Conservation (phyloP, 1,140 invertebrate species). For the Drosophila truncata region DNA sequence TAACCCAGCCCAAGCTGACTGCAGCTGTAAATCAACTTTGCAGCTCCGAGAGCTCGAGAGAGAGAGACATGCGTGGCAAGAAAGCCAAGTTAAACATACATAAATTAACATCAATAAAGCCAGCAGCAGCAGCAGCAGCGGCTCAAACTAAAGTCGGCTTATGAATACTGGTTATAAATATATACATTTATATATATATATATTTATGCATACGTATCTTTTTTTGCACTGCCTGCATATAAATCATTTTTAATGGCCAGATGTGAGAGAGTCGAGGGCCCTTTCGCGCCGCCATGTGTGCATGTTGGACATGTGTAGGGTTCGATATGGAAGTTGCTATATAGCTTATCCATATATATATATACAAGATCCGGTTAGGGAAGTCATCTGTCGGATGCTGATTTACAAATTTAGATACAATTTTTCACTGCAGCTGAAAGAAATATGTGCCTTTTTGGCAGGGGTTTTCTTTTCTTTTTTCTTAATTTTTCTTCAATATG, state of each 20-base stretch:
- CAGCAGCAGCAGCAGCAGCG: conserved; percentile 35
- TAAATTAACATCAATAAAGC: conserved; percentile 79
- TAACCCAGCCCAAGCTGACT: conserved; percentile 23
- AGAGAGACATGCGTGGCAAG: conserved; percentile 62
- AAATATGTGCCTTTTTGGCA: conserved; percentile 57
- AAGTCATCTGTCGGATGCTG: conserved; percentile 46
- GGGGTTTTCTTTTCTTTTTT: conserved; percentile 21
- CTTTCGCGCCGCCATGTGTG: conserved; percentile 26
- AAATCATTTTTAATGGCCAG: conserved; percentile 75
- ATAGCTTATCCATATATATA: not conserved
- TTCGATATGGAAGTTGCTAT: conserved; percentile 17
- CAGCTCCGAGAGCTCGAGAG: conserved; percentile 29
- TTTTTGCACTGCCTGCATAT: conserved; percentile 49
- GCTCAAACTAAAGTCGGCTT: conserved; percentile 66
- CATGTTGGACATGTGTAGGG: conserved; percentile 41
- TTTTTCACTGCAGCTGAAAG: conserved; percentile 12
- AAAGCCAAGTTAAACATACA: conserved; percentile 70
- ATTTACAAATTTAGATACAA: conserved; percentile 45
- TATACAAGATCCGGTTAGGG: conserved; percentile 6
- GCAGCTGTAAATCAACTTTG: conserved; percentile 58
- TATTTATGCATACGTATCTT: conserved; percentile 57
- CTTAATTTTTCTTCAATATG: conserved; percentile 47
- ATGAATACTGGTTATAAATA: conserved; percentile 63
- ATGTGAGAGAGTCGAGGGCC: conserved; percentile 40
- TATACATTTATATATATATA: conserved; percentile 20